Percentiles rank a stretch among this genome's conserved stretches.
Conservation (phyloP, 2,888 invertebrate species). For the Escarpia spicata region DNA sequence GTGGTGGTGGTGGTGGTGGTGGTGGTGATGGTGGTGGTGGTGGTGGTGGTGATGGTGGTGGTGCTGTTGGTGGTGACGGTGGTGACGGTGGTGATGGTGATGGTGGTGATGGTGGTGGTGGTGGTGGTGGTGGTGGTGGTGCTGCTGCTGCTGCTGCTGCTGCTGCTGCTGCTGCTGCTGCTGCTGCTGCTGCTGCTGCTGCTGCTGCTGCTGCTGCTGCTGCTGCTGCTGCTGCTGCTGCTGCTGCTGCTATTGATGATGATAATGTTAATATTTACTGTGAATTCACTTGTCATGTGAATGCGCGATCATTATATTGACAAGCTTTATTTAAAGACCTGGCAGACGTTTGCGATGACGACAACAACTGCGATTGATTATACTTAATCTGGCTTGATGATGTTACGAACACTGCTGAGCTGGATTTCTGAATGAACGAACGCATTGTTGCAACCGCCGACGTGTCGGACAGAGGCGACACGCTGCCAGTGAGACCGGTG, state of each 20-base stretch:
- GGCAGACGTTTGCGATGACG: background rate
- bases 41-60: background rate
- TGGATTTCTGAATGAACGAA: background rate
- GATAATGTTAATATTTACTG: background rate
- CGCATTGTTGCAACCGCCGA: background rate
- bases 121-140: background rate
- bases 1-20: background rate
- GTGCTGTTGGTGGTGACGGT: background rate
- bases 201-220: background rate
- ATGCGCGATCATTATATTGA: too few relatives aligned
- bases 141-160: background rate
- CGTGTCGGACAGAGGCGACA: background rate
- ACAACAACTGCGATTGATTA: background rate
- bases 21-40: background rate
- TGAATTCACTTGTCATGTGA: background rate
- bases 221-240: background rate
- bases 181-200: background rate
- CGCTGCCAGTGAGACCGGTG: background rate
- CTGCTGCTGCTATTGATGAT: background rate
- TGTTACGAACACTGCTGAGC: too few relatives aligned
- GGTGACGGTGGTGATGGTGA: background rate
- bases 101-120: background rate
- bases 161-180: background rate
- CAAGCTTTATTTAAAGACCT: background rate
- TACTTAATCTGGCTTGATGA: background rate